Conservation (phyloP, 2,888 invertebrate species). For the Folsomia manolachei region DNA sequence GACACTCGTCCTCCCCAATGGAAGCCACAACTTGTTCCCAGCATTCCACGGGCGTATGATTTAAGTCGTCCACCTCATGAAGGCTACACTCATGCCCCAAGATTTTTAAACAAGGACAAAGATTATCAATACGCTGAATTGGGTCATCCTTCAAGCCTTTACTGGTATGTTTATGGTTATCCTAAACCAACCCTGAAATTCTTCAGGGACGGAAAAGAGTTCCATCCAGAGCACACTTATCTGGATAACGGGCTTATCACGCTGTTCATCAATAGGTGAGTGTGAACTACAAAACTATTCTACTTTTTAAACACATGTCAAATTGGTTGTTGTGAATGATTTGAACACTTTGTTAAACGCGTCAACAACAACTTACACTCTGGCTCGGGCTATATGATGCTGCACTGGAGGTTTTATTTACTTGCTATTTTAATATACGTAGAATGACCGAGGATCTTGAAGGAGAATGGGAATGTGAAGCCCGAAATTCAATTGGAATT, state of each 20-base stretch:
- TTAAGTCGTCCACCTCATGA: conserved; percentile 83
- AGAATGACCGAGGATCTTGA: conserved; percentile 87
- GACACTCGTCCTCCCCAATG: conserved; percentile 70
- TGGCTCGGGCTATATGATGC: conserved; percentile 43
- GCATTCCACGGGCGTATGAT: conserved; percentile 80
- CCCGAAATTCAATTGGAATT: conserved; percentile 89
- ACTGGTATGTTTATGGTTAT: conserved; percentile 94
- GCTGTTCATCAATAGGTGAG: conserved; percentile 83
- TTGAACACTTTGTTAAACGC: neutral
- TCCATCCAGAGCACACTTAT: conserved; percentile 75
- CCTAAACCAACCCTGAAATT: conserved; percentile 92
- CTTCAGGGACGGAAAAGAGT: conserved; percentile 72
- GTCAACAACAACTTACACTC: neutral
- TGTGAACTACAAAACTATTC: too few relatives aligned
- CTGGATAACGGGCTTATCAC: conserved; percentile 87
- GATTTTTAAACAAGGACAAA: conserved; percentile 76
- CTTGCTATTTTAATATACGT: conserved; percentile 18
- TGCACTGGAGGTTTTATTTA: too few relatives aligned
- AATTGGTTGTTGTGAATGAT: too few relatives aligned
- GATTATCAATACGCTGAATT: conserved; percentile 89
- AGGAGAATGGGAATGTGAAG: conserved; percentile 91
- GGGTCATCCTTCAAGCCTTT: conserved; percentile 82
- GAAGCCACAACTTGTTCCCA: conserved; percentile 37
- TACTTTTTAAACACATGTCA: too few relatives aligned
- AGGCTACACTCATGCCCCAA: conserved; percentile 76